Base-by-base conservation (phyloP, 2,888 invertebrate species). In the Netelia melanura region DNA sequence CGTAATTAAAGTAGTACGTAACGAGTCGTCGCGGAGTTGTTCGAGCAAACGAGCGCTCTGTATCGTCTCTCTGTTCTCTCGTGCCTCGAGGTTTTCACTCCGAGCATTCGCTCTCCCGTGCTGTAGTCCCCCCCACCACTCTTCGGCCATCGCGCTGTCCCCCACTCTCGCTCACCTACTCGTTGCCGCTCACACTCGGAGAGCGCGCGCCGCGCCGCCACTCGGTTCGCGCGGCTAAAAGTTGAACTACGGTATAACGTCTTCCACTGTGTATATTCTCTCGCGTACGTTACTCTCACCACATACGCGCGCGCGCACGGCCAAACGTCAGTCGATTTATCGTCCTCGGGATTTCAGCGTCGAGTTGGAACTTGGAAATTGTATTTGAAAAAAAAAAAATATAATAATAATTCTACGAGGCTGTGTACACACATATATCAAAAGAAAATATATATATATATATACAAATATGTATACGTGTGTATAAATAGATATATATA, bases 1-100 rank as follows among this genome's bases (percentile, higher is more conserved):
- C 75, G 76, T 80, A 80, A 84, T 84, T 84, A 71, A 79, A 79
- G 79, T 70, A 67, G 79, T 70, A 75, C 62, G 79, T 70, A 79
- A 83, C 79, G 79, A 83, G 70, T 75, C 74, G 78, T 56, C 71
- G 74, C 62, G 43, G 54, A 81, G 65, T 71, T 38, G 64, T 38
- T 52, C 52, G 72, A 82, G 77, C 58, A 72, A 78, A 77, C 65
- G 78, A 83, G 65, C 62, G 43, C 67, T 56, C 3, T 56, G 52
- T 81, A 14, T 71, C 23, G 25, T 43, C 64, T 65, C 64, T 72
- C 58, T 64, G 44, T 67, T 48, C 62, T 25, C 38, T 81, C 75
- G 23, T 17, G 30, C 30, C n/a, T 48, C 58, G 62, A 65, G 38
- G 54, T 65, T 65, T 76, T 65, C 75, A 38, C 75, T 76, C 67